phyloP scores from a whole-genome alignment of 2,113 vertebrate genomes.

The Pelobates fuscus region DNA sequence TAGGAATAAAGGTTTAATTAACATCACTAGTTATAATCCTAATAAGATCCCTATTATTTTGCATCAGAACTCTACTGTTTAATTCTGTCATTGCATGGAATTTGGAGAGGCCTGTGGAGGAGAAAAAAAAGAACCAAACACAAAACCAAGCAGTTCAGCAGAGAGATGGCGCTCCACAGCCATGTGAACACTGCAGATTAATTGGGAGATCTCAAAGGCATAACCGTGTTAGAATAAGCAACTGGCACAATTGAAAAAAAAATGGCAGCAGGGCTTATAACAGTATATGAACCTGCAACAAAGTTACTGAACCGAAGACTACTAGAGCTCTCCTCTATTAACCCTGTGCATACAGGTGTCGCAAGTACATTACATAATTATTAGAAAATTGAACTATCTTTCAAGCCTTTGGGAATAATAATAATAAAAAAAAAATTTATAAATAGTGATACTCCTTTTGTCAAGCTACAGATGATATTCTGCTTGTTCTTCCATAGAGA shows the following conservation, averaged over 20 bases:
- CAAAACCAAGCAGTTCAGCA: no score
- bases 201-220: no score
- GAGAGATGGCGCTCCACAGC: no score
- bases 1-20: no score
- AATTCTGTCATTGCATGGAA: no score
- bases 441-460: neutral
- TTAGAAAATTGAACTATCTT: neutral
- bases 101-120: no score
- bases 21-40: no score
- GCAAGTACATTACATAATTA: neutral
- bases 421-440: neutral
- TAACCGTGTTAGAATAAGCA: neutral
- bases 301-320: neutral
- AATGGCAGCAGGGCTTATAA: neutral
- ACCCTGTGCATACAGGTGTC: neutral
- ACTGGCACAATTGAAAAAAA: neutral
- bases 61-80: no score
- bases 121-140: no score
- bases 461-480: slow-evolving; percentile 1
- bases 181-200: neutral
- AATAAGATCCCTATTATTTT: no score
- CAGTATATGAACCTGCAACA: slow-evolving; percentile 13
- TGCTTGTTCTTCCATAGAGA: neutral
- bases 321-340: neutral
- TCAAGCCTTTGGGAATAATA: slow-evolving; percentile 4